Base-by-base conservation (phyloP, 2,113 vertebrate genomes). In the Oceanodroma tethys region DNA sequence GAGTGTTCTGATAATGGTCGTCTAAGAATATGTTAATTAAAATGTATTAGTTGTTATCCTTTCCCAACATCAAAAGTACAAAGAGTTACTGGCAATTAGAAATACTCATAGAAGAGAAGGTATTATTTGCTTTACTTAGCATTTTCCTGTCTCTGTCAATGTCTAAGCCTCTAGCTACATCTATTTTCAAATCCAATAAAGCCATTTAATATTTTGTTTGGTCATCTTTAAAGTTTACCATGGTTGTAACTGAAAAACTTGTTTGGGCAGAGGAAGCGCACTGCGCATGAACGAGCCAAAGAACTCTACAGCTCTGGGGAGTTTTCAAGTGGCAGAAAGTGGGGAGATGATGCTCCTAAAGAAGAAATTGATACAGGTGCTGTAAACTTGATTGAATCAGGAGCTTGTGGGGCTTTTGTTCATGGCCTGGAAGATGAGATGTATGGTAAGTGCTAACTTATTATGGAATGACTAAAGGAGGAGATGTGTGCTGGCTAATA, bases 371-470 rank as follows among this genome's bases (percentile, higher is more conserved):
- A 99, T 97, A 99, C 98, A 0, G 99, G 99, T 7, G 99, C 99
- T 0, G 99, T 99, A 16, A 99, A 99, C 98, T 96, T 99, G 52
- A 99, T 99, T 9, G 99, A 99, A 92, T 99, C 99, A 0, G 99
- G 99, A 78, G 99, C 99, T 76, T 99, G 99, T 29, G 99, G 99
- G 5, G 99, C 99, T 16, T 99, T 99, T 68, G 99, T 99, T 67
- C 99, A 99, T 11, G 99, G 99, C 42, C 98, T 99, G 95, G 99
- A 99, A 96, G 99, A 99, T 71, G 99, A 99, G 97, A 99, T 99
- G 99, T 99, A 99, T 1, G 99, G 99, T 99, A 95, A 83, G 98
- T 94, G 34, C 86, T 66, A 40, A 52, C 6, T 86, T 55, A 9
- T 3, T 36, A 0, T 5, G 13, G 67, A 18, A 16, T 30, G 22